Base-by-base conservation (phyloP, 1,140 invertebrate genomes). In the Hypothenemus hampei region DNA sequence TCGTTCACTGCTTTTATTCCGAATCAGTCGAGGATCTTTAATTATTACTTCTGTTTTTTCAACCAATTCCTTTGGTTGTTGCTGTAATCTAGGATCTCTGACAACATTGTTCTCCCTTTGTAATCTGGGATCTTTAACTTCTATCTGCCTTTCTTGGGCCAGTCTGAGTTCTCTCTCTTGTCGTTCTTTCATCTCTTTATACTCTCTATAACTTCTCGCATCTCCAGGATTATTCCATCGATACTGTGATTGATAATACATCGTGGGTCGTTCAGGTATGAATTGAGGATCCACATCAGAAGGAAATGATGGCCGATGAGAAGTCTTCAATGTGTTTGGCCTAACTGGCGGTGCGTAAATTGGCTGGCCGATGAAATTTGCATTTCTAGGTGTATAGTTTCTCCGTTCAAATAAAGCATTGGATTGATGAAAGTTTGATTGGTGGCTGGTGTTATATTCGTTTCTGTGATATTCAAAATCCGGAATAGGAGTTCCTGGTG, bases 201-300 rank as follows among this genome's bases (percentile, higher is more conserved):
- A 57, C 20, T 63, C 58, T 37, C 48, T 57, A 33, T 60, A 58
- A 23, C 39, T 60, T 43, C 57, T 54, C 1, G 50, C 44, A 33
- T 59, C 59, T 15, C 57, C 47, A 19, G 40, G 36, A 26, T 35
- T 31, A 21, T 13, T 3, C 55, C 47, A 48, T 22, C 33, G 18
- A 16, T 3, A 20, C 29, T 39, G 26, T 16, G 48, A 44, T 0
- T 21, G 36, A 18, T 41, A 37, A 31, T 13, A n/a, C n/a, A n/a
- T n/a, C n/a, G n/a, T n/a, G n/a, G n/a, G n/a, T n/a, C n/a, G n/a
- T n/a, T n/a, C n/a, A n/a, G n/a, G n/a, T n/a, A n/a, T n/a, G n/a
- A n/a, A n/a, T n/a, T n/a, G n/a, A n/a, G n/a, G n/a, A n/a, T n/a
- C n/a, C n/a, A n/a, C n/a, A n/a, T n/a, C n/a, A n/a, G n/a, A n/a